A percentile compares a stretch with the other conserved stretches of the same genome.
These are phyloP conservation scores for Neotoxoptera formosana DNA, from an alignment of 1,140 invertebrate genomes.

Conservation along the genomic window DNA sequence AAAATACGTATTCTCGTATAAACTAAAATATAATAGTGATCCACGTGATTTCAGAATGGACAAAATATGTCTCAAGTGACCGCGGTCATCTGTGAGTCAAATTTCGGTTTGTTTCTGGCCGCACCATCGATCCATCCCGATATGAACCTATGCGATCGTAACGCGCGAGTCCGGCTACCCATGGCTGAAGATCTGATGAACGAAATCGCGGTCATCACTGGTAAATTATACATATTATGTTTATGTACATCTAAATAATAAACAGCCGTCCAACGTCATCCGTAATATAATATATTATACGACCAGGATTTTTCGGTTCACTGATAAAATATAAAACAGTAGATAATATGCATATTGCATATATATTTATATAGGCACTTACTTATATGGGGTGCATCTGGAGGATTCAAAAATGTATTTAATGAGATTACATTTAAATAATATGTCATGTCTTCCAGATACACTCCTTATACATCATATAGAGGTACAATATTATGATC, in stretches of 20 bases:
- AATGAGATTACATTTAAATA: neutral
- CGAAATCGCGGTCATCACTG: neutral
- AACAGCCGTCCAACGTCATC: neutral
- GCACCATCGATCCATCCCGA: neutral
- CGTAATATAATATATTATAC: neutral
- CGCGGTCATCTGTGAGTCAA: conserved; percentile 18
- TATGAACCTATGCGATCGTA: conserved; percentile 5
- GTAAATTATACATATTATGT: neutral
- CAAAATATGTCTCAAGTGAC: neutral
- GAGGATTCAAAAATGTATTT: neutral
- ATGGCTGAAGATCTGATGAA: neutral
- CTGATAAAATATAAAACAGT: neutral
- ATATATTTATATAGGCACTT: neutral
- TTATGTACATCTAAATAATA: neutral
- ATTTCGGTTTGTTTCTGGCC: conserved; percentile 27
- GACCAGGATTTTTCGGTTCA: neutral
- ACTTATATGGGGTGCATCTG: neutral
- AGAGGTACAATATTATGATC: neutral
- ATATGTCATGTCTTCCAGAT: neutral
- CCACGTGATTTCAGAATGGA: neutral
- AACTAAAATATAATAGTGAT: neutral
- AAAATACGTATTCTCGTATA: neutral
- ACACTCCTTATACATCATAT: neutral
- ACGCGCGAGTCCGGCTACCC: neutral
- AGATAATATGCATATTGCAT: neutral